These are phyloP conservation scores for Tangara arthus DNA, from an alignment of 2,797 vertebrate genomes.

Conservation along the genomic window DNA sequence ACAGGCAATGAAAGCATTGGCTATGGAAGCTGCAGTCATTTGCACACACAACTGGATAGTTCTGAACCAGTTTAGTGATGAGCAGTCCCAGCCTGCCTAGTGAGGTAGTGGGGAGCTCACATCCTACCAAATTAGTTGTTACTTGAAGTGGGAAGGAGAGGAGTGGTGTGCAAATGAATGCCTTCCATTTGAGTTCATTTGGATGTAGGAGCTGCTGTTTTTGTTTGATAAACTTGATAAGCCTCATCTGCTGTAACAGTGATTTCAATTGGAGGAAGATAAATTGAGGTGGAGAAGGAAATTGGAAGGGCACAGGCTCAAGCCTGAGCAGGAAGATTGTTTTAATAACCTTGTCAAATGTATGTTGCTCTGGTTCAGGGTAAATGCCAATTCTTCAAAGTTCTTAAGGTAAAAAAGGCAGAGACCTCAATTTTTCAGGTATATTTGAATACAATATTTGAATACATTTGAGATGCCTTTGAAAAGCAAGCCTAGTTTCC, in stretches of 20 bases:
- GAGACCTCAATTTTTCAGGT: neutral
- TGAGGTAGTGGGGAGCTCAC: neutral
- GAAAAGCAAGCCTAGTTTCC: neutral
- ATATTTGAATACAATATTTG: neutral
- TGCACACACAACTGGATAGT: neutral
- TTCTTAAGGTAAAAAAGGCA: neutral
- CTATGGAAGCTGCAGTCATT: neutral
- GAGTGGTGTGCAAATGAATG: neutral
- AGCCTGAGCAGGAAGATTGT: conserved; percentile 19
- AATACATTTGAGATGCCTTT: neutral
- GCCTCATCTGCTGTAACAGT: neutral
- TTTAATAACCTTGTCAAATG: conserved; percentile 13
- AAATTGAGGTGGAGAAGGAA: conserved; percentile 56
- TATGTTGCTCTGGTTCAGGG: neutral
- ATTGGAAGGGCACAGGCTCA: conserved; percentile 5
- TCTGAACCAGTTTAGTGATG: neutral
- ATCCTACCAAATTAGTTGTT: neutral
- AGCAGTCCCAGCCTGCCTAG: neutral
- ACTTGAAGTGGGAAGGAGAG: neutral
- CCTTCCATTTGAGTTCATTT: conserved; percentile 8
- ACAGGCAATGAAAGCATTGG: neutral
- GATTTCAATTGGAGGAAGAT: conserved; percentile 59
- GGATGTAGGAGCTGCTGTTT: neutral
- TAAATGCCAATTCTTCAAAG: neutral
- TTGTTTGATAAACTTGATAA: conserved; percentile 53